Conservation (phyloP, 2,888 invertebrate species). For the Spilarctia lutea region DNA sequence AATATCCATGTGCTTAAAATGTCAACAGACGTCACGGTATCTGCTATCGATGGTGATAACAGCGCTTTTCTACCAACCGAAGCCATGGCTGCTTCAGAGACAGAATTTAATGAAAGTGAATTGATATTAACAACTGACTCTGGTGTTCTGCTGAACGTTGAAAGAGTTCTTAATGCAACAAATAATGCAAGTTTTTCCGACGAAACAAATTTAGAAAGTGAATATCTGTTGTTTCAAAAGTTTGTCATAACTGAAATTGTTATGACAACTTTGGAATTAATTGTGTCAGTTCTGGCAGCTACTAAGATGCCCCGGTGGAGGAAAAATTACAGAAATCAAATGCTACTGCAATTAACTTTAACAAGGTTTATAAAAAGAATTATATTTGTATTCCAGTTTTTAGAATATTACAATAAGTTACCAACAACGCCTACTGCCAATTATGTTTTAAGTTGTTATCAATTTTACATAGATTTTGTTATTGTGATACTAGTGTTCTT, state of each 20-base stretch:
- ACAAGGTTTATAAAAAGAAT: conserved; percentile 74
- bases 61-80: conserved; percentile 30
- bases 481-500: conserved; percentile 74
- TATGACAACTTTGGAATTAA: conserved; percentile 74
- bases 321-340: conserved; percentile 80
- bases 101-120: conserved; percentile 42
- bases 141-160: conserved; percentile 10
- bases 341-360: conserved; percentile 78
- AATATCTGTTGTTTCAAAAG: conserved; percentile 58
- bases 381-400: conserved; percentile 63
- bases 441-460: conserved; percentile 56
- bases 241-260: conserved; percentile 74
- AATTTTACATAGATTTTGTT: conserved; percentile 76
- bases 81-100: conserved; percentile 24
- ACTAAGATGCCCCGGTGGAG: conserved; percentile 75
- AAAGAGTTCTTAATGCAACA: conserved; percentile 22
- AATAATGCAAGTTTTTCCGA: conserved; percentile 2
- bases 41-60: conserved; percentile 36
- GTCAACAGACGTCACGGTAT: conserved; percentile 54
- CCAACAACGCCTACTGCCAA: conserved; percentile 33
- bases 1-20: conserved; percentile 60
- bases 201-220: conserved; percentile 20
- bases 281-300: conserved; percentile 70
- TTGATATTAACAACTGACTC: conserved; percentile 17
- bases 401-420: conserved; percentile 52